Base-by-base conservation (phyloP, 1,140 invertebrate species). In the Rhopalosiphum padi region DNA sequence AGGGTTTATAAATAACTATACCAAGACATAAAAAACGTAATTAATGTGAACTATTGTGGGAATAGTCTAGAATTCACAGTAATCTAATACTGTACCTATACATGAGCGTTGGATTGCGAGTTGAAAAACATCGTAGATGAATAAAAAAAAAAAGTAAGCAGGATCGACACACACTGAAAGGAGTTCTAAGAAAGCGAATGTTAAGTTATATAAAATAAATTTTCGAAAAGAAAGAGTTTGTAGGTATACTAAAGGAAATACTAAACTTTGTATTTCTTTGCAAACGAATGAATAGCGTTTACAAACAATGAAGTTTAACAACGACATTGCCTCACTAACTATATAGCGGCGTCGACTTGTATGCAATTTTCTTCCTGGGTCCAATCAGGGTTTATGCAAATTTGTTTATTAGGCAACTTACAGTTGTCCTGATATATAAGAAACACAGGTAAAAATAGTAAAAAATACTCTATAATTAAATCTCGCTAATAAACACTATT, bases 201-300 rank as follows among this genome's bases (percentile, higher is more conserved):
- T 43, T 85, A 43, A 43, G 83, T 85, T 82, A 8, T 43, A 85
- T 43, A 30, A 86, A 86, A 86, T 86, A 46, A 43, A 86, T 86
- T 86, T 86, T 46, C 25, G 43, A 43, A 86, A 46, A 43, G 85
- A 86, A 86, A 43, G 37, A 46, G 23, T 86, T 86, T 43, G 85
- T 3, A 68, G 25, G 30, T n/a, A 68, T 23, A 25, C 41, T 22
- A 22, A 30, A 86, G 37, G 11, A 86, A 86, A 43, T 46, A 30
- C 41, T 30, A n/a, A 86, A 86, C 85, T 86, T 86, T 86, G 46
- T 86, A 86, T 86, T 86, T 46, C 85, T 86, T 86, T 46, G 43
- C 37, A 9, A 86, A 86, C 85, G 85, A 86, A 86, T 41, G 85
- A 86, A 86, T 86, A 25, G 85, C 85, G 43, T 41, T 43, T 86